Evolutionary conservation across 2,797 vertebrate species (phyloP).

Genomic region (Masticophis lateralis): DNA sequence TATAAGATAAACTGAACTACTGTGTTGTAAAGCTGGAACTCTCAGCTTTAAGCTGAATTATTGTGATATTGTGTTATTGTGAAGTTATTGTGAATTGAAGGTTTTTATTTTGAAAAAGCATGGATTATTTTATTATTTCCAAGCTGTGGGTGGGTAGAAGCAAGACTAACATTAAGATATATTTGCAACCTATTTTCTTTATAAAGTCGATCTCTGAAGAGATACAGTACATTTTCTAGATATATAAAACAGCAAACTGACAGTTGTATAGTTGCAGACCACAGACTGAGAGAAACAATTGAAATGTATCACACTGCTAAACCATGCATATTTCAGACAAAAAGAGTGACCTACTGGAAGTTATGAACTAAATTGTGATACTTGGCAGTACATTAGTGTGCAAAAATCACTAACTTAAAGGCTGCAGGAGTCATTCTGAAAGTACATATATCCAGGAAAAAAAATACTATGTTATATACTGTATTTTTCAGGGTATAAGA

Average conservation of each 20-base stretch:
- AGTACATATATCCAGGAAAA: background rate
- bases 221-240: background rate
- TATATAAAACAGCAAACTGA: background rate
- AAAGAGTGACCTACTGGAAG: background rate
- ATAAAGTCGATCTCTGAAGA: background rate
- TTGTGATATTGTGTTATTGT: background rate
- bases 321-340: slow-evolving; percentile 17
- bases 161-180: background rate
- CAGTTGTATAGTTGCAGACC: background rate
- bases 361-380: background rate
- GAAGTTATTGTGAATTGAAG: background rate
- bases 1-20: background rate
- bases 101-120: background rate
- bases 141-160: background rate
- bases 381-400: background rate
- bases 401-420: background rate
- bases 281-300: slow-evolving; percentile 13
- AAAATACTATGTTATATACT: background rate
- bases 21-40: background rate
- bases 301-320: slow-evolving; percentile 24
- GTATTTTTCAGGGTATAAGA: too few species aligned
- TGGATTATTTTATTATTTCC: background rate
- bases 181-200: background rate
- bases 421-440: background rate
- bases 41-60: background rate